phyloP scores from a whole-genome alignment of 2,888 invertebrate genomes.

The Dione juno region DNA sequence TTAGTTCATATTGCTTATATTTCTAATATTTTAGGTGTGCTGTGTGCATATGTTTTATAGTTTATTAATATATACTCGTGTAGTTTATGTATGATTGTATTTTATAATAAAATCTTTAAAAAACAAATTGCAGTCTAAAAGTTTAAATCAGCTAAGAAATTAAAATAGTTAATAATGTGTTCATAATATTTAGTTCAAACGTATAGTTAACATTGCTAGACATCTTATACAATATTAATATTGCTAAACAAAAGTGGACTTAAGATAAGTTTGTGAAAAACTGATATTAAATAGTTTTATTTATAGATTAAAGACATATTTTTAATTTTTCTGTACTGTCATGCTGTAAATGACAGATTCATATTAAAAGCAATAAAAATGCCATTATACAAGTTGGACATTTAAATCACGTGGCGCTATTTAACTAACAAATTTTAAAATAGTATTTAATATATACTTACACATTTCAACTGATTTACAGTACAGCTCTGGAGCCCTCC shows the following conservation, averaged over 20 bases:
- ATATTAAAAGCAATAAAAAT: no score
- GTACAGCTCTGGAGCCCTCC: conserved; percentile 5
- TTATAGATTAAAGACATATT: no score
- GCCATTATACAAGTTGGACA: no score
- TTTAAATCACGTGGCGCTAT: no score
- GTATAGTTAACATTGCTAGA: neutral
- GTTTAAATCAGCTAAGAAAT: neutral
- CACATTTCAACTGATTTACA: neutral
- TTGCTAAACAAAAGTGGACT: neutral
- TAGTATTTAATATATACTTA: neutral
- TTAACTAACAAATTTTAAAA: no score
- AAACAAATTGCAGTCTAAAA: neutral
- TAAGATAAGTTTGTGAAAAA: neutral
- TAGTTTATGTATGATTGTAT: neutral
- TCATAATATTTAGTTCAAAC: neutral
- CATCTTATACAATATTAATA: neutral
- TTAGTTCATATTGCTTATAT: no score
- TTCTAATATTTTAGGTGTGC: neutral
- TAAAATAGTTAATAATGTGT: conserved; percentile 2
- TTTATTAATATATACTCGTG: neutral
- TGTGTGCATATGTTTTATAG: neutral
- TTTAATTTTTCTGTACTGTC: no score
- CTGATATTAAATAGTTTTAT: neutral
- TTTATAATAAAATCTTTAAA: neutral
- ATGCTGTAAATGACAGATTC: neutral